A percentile compares a stretch with the other conserved stretches of the same genome.
These are phyloP conservation scores for Taenioides sp. DNA, from an alignment of 2,797 vertebrate genomes.

Conservation along the genomic window DNA sequence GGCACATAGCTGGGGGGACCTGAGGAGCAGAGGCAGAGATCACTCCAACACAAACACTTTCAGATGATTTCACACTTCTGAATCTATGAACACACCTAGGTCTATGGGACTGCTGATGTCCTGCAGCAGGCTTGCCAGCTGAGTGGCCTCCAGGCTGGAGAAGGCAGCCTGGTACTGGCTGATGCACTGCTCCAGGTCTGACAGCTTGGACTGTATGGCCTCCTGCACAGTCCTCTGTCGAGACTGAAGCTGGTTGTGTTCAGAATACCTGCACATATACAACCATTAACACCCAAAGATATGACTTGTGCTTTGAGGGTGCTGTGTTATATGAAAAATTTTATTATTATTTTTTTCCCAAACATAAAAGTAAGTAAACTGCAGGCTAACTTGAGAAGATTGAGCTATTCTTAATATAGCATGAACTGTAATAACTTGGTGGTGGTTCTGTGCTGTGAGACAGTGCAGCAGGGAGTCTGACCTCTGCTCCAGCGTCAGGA, in stretches of 20 bases:
- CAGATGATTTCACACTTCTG: background rate
- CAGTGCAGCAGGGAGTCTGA: slow-evolving; percentile 14
- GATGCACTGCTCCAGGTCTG: slow-evolving; percentile 96
- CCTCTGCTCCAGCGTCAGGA: slow-evolving; percentile 92
- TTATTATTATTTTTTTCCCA: too few species aligned
- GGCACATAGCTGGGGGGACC: slow-evolving; percentile 97
- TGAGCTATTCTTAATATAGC: too few species aligned
- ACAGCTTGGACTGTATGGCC: slow-evolving; percentile 92
- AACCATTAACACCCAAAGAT: background rate
- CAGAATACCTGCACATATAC: slow-evolving; percentile 84
- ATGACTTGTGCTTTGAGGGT: too few species aligned
- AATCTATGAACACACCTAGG: slow-evolving; percentile 79
- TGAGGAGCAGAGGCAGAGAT: slow-evolving; percentile 44
- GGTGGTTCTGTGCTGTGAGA: background rate
- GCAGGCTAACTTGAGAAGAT: too few species aligned
- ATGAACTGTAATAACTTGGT: too few species aligned
- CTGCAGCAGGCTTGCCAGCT: slow-evolving; percentile 94
- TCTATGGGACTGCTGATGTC: slow-evolving; percentile 97
- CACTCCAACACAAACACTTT: background rate
- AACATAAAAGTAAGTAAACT: too few species aligned
- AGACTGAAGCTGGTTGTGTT: slow-evolving; percentile 94
- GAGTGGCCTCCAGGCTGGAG: slow-evolving; percentile 91
- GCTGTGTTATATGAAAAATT: too few species aligned
- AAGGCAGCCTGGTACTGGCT: slow-evolving; percentile 97
- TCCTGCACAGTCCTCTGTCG: slow-evolving; percentile 94